Percentiles rank a stretch among this genome's conserved stretches.
Conservation (phyloP, 2,797 vertebrate genomes). For the Tokudaia tokunoshimensis region DNA sequence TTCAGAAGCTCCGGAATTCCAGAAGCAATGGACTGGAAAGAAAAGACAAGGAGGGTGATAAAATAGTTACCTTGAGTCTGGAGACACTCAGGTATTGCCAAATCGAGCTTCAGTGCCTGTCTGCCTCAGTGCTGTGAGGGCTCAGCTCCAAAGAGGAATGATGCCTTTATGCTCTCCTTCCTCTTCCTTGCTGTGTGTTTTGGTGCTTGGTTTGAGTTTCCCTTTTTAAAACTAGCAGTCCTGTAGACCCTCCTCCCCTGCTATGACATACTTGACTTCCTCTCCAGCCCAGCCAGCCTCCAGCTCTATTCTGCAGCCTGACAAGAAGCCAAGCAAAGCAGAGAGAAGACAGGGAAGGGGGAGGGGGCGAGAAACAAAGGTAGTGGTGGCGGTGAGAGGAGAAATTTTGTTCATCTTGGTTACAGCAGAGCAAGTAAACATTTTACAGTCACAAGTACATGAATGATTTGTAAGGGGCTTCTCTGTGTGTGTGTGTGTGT, state of each 20-base stretch:
- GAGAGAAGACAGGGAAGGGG: background rate
- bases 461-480: background rate
- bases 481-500: background rate
- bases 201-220: background rate
- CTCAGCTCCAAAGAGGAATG: background rate
- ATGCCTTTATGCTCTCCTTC: background rate
- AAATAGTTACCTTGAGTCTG: slow-evolving; percentile 52
- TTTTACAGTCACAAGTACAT: background rate
- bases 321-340: background rate
- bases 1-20: slow-evolving; percentile 17
- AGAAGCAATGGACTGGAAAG: slow-evolving; percentile 22
- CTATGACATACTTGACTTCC: slow-evolving; percentile 58
- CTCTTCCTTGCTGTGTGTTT: background rate
- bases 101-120: background rate
- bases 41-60: background rate
- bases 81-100: background rate
- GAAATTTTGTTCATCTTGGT: slow-evolving; percentile 24
- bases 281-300: background rate
- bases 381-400: background rate
- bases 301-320: background rate
- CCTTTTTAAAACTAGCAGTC: slow-evolving; percentile 25
- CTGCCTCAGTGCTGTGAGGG: background rate
- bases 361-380: background rate
- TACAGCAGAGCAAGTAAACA: slow-evolving; percentile 28
- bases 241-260: background rate